Percentiles rank a stretch among this genome's conserved stretches.
phyloP scores from a whole-genome alignment of 1,140 invertebrate genomes.

The Chelonus insularis region DNA sequence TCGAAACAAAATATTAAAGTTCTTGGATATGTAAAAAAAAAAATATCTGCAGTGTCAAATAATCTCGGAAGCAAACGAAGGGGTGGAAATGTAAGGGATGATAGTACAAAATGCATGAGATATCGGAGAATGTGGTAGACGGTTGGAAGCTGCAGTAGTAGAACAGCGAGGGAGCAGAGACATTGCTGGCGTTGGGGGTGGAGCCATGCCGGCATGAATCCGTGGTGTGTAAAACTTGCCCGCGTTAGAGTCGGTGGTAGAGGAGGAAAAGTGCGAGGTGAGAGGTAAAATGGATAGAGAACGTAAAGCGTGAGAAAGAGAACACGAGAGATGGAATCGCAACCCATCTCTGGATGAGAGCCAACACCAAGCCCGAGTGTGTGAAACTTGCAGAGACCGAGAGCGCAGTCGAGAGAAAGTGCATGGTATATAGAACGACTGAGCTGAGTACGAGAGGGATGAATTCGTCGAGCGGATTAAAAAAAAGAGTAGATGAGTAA shows the following conservation, averaged over 20 bases:
- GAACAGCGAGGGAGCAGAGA: slow-evolving; percentile 1
- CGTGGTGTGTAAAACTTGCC: slow-evolving; percentile 4
- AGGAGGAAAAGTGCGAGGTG: not conserved
- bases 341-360: slow-evolving; percentile 11
- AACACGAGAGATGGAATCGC: not conserved
- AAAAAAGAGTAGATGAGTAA: slow-evolving; percentile 3
- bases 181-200: slow-evolving; percentile 3
- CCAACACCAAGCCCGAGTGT: slow-evolving; percentile 12
- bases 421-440: not conserved
- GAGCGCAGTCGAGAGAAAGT: slow-evolving; percentile 5
- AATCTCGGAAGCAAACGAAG: slow-evolving; percentile 13
- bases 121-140: slow-evolving; percentile 4
- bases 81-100: slow-evolving; percentile 10
- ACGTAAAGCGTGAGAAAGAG: not conserved
- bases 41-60: slow-evolving; percentile 9
- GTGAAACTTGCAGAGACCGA: slow-evolving; percentile 8
- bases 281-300: not conserved
- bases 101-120: slow-evolving; percentile 4
- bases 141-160: not conserved
- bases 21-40: not conserved
- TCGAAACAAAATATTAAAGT: not conserved
- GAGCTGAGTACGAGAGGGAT: not conserved
- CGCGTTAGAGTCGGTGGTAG: not conserved
- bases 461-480: not conserved
- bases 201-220: not conserved